These are phyloP conservation scores for Ameiurus melas DNA, from an alignment of 2,113 vertebrate species.

Conservation along the genomic window DNA sequence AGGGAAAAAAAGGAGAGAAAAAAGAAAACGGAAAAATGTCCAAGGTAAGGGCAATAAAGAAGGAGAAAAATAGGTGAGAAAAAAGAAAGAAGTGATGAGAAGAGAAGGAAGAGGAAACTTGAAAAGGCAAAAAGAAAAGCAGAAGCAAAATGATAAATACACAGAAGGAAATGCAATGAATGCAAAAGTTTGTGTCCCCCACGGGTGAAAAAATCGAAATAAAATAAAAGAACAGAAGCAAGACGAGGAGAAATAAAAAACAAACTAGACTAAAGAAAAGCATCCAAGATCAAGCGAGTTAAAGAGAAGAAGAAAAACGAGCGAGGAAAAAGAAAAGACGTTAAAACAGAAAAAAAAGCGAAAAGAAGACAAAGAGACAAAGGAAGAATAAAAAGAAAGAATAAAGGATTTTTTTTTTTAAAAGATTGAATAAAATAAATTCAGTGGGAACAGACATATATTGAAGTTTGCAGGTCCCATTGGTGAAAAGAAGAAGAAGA, in stretches of 20 bases:
- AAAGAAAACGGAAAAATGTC: not conserved
- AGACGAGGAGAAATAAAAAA: not conserved
- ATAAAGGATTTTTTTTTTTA: not conserved
- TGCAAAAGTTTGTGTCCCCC: not conserved
- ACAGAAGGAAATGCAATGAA: not conserved
- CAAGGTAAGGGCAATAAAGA: not conserved
- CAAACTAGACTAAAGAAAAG: not conserved
- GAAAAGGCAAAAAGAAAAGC: not conserved
- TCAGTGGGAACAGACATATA: too few species aligned
- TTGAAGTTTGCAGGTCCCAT: not conserved
- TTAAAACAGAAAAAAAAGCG: not conserved
- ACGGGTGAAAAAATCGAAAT: too few species aligned
- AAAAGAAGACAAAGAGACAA: not conserved
- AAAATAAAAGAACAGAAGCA: not conserved
- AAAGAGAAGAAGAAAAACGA: not conserved
- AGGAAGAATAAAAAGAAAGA: not conserved
- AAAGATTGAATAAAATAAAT: too few species aligned
- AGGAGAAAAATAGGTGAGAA: too few species aligned
- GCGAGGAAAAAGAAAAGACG: not conserved
- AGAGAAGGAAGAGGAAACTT: not conserved
- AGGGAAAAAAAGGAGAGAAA: not conserved
- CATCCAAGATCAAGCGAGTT: not conserved
- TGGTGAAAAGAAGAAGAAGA: too few species aligned
- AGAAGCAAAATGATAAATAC: not conserved
- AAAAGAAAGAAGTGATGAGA: not conserved